These are phyloP conservation scores for Harpalus rufipes DNA, from an alignment of 2,888 invertebrate genomes.

Conservation along the genomic window DNA sequence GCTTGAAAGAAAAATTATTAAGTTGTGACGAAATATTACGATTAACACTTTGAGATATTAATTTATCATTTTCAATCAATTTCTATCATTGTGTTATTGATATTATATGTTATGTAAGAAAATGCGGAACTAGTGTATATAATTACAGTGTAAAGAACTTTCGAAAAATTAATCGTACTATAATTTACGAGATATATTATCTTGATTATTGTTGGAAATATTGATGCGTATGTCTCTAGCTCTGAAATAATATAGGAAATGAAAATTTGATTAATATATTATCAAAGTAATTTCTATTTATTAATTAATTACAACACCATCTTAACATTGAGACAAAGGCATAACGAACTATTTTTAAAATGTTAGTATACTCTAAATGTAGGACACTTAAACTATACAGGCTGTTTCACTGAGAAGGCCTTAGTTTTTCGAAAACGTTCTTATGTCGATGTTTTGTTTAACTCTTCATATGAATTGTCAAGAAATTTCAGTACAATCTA, in stretches of 20 bases:
- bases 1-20: too few species aligned
- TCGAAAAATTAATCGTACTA: constrained; percentile 42
- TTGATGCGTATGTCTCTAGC: neutral
- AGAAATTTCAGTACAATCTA: too few species aligned
- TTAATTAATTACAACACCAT: neutral
- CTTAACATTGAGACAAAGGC: neutral
- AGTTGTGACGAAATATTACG: neutral
- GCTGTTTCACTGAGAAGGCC: too few species aligned
- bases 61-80: constrained; percentile 32
- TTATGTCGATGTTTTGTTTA: too few species aligned
- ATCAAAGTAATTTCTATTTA: neutral
- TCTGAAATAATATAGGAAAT: constrained; percentile 7
- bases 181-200: constrained; percentile 19
- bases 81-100: constrained; percentile 3
- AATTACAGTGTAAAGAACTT: constrained; percentile 29
- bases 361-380: neutral
- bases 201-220: constrained; percentile 11
- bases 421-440: too few species aligned
- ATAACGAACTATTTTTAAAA: neutral
- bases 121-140: constrained; percentile 15
- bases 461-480: too few species aligned
- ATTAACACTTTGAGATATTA: neutral
- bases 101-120: constrained; percentile 29
- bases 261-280: neutral
- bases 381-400: too few species aligned